Evolutionary conservation across 2,113 vertebrate genomes (phyloP), one percentile per base, ranked within the genome.

Genomic region (Apaloderma vittatum): DNA sequence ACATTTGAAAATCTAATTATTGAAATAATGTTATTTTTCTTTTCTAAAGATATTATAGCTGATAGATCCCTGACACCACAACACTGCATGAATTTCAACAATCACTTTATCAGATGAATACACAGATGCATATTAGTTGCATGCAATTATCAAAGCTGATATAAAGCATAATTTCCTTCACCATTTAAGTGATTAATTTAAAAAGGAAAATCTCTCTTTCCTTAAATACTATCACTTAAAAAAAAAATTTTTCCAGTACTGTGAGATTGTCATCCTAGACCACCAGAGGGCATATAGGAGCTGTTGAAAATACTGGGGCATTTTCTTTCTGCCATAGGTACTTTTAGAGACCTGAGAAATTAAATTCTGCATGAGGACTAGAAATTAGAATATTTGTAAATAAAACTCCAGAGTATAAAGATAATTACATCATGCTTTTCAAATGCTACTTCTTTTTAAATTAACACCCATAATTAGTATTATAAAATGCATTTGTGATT

Each of bases 271-370:
- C 66, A 68, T 5, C 8, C 65, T 2, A 3, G 12, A 10, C 83
- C 97, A 97, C 91, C 57, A 94, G 97, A 94, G 96, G 82, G 95
- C 88, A 70, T 5, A 72, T 8, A 62, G 63, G 62, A 91, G 87
- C 84, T 78, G 67, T 4, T 66, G 45, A 86, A 94, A 93, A 71
- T 30, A 63, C 1, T 2, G 11, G 21, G 13, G 17, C 24, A 11
- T 46, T 94, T 86, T 59, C 0, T 34, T 7, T 36, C n/a, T 40
- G 30, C 27, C 62, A 32, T 22, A 62, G 49, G 24, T 34, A 46
- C 37, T 71, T 78, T 76, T 12, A 86, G 16, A 34, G 40, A 51
- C 2, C 3, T 19, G 8, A 29, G 27, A 86, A 79, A 0, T 74
- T 67, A 63, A 29, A 20, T 37, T 62, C 58, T 71, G 9, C 23